A percentile compares a stretch with the other conserved stretches of the same genome.
These are phyloP conservation scores for Cairina moschata DNA, from an alignment of 2,113 vertebrate genomes.

Conservation along the genomic window DNA sequence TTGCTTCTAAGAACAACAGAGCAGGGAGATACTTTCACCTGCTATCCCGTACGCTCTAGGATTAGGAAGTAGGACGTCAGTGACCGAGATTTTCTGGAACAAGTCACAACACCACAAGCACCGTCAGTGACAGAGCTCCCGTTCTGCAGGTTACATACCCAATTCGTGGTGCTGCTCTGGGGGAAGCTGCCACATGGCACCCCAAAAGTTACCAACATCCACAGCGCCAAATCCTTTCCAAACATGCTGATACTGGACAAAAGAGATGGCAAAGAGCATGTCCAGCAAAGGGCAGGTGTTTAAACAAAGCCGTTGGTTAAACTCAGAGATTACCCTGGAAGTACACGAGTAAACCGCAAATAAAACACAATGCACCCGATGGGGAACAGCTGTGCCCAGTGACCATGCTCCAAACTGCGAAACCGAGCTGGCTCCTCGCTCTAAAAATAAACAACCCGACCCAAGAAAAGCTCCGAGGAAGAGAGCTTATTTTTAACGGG, in stretches of 20 bases:
- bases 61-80: neutral
- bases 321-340: neutral
- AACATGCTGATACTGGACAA: accelerated
- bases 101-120: neutral
- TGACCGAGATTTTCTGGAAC: neutral
- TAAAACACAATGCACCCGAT: neutral
- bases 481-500: neutral
- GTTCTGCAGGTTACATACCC: accelerated
- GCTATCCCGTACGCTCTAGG: neutral
- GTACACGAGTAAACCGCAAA: neutral
- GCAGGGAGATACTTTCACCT: neutral
- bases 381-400: neutral
- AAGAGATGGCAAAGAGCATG: neutral
- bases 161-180: neutral
- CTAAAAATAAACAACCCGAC: neutral
- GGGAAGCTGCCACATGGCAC: accelerated
- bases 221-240: neutral
- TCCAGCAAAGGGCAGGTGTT: neutral
- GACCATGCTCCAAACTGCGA: neutral
- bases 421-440: neutral
- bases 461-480: neutral
- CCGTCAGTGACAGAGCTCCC: neutral
- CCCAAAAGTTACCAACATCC: neutral
- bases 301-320: neutral
- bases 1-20: neutral